Evolutionary conservation across 2,797 vertebrate species (phyloP), one percentile per base, ranked within the genome.

Genomic region (Alosa sapidissima): DNA sequence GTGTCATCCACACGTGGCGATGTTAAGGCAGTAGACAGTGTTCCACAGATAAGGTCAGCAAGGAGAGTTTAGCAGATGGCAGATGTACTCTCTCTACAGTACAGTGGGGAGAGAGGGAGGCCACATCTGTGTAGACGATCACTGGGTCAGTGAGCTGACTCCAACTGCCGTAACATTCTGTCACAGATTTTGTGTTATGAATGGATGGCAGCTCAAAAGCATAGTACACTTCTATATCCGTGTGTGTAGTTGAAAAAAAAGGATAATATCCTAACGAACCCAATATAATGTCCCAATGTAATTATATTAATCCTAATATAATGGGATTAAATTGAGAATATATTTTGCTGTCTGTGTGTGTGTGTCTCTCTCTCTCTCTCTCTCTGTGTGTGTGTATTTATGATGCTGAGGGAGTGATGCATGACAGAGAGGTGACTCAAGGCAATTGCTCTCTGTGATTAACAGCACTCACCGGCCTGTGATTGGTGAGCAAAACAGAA

Each of bases 281-380:
- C 19, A 58, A 58, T 51, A 51, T 51, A 51, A 51, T 10, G 11
- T 10, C 49, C 49, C 49, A 51, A 51, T 51, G 2, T 51, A 51
- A 8, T 51, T 28, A 28, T 28, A 28, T 28, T 51, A 51, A 51
- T 51, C 49, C 49, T 11, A 10, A 51, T 51, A 51, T 51, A 58
- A 58, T 58, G 3, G 55, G 55, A 58, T 58, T 58, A 58, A 58
- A 58, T 58, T 6, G 55, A 16, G 52, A 16, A 58, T 5, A 58
- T 58, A 55, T 58, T 21, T 21, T 5, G 19, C 58, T 6, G 9
- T 24, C 28, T 19, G 13, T 75, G 24, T 75, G 93, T 96, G 95
- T 96, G 83, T 33, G 7, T 41, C 81, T 28, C 0, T 28, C 28
- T 28, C 28, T 28, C 28, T 28, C 28, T 28, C 28, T 1, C 28